These are phyloP conservation scores for Pangasius macronema DNA, from an alignment of 2,797 vertebrate species.

Conservation along the genomic window DNA sequence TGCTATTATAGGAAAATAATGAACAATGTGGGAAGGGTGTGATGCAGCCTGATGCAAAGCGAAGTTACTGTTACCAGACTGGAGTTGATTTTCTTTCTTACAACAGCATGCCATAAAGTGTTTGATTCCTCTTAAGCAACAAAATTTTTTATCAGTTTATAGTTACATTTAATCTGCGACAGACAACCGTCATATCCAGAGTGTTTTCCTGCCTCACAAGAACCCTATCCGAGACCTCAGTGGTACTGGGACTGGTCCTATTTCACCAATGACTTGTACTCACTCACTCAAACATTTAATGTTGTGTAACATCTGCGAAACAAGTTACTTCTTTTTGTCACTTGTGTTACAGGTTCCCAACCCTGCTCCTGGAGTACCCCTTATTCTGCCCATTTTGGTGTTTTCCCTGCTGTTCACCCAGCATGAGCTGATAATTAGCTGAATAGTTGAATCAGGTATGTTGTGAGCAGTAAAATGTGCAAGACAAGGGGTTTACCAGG, in stretches of 20 bases:
- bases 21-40: neutral
- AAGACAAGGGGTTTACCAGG: neutral
- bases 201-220: neutral
- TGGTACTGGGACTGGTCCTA: too few relatives aligned
- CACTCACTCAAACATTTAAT: too few relatives aligned
- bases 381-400: neutral
- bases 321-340: neutral
- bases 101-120: neutral
- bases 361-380: neutral
- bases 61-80: neutral
- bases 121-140: neutral
- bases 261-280: too few relatives aligned
- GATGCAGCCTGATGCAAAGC: neutral
- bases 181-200: neutral
- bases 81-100: neutral
- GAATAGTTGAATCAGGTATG: neutral
- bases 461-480: neutral
- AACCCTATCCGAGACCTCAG: too few relatives aligned
- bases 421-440: neutral
- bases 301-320: neutral
- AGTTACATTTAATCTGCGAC: neutral
- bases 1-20: neutral
- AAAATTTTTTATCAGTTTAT: neutral
- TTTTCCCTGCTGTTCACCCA: neutral
- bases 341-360: neutral